Conservation (phyloP, 2,797 vertebrate genomes). For the Falco concolor region DNA sequence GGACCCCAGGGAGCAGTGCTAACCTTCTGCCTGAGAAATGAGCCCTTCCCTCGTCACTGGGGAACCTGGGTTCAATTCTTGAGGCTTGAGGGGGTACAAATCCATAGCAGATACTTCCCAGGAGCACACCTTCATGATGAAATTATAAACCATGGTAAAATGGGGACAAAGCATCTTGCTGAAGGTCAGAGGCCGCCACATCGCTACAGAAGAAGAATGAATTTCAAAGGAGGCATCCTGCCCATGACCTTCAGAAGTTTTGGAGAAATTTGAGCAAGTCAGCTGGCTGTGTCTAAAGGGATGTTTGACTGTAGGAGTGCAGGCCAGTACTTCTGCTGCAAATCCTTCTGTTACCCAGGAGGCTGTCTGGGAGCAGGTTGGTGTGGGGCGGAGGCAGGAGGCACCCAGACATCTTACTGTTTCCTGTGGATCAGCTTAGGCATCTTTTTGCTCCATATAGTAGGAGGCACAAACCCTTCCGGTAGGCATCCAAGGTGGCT, state of each 20-base stretch:
- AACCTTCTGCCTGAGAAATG: not conserved
- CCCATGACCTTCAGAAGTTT: not conserved
- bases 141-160: not conserved
- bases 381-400: not conserved
- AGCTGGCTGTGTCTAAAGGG: not conserved
- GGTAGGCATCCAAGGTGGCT: not conserved
- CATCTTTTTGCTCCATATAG: not conserved
- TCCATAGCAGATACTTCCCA: not conserved
- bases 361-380: not conserved
- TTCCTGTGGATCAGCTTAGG: not conserved
- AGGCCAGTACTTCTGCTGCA: not conserved
- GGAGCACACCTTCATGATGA: not conserved
- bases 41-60: not conserved
- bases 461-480: not conserved
- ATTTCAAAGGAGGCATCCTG: not conserved
- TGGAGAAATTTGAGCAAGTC: not conserved
- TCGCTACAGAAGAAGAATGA: not conserved
- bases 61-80: not conserved
- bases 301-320: not conserved
- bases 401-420: no score
- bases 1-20: not conserved
- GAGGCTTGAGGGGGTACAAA: not conserved
- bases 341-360: not conserved
- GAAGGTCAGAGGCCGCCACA: not conserved
- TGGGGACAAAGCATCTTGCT: not conserved